Evolutionary conservation across 1,140 invertebrate genomes (phyloP).

Genomic region (Bradysia coprophila): DNA sequence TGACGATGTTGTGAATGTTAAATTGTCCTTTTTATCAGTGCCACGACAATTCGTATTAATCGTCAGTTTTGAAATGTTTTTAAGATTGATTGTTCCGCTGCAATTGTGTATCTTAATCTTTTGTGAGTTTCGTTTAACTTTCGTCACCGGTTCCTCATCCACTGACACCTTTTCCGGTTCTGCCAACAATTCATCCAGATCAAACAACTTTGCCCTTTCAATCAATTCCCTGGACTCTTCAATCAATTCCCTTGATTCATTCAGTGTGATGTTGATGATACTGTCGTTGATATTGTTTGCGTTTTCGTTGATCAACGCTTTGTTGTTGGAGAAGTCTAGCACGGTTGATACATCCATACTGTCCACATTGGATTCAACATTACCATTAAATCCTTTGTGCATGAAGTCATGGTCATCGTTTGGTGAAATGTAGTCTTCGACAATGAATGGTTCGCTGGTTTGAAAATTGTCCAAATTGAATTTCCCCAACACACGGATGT

Average conservation of each 20-base stretch:
- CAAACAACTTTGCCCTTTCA: too few species aligned
- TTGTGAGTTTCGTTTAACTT: constrained; percentile 8
- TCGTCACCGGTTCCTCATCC: background rate
- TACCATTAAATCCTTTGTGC: constrained; percentile 24
- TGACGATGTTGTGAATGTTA: background rate
- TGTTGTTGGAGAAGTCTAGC: constrained; percentile 28
- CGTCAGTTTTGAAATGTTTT: constrained; percentile 20
- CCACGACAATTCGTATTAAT: constrained; percentile 11
- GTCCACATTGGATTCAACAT: constrained; percentile 24
- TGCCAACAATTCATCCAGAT: background rate
- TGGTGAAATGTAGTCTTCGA: constrained; percentile 20
- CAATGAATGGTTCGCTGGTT: constrained; percentile 12
- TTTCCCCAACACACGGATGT: constrained; percentile 27
- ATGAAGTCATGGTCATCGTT: constrained; percentile 24
- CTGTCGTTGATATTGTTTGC: constrained; percentile 14
- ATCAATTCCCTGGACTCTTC: constrained; percentile 14
- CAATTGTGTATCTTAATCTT: constrained; percentile 24
- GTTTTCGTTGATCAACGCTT: constrained; percentile 13
- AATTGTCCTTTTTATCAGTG: background rate
- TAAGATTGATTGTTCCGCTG: constrained; percentile 21
- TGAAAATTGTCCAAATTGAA: constrained; percentile 21
- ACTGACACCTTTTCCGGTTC: background rate
- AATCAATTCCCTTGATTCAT: constrained; percentile 18
- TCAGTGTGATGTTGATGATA: constrained; percentile 20
- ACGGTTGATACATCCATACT: constrained; percentile 29